These are phyloP conservation scores for Cherax quadricarinatus DNA, from an alignment of 1,140 invertebrate genomes.

Conservation along the genomic window DNA sequence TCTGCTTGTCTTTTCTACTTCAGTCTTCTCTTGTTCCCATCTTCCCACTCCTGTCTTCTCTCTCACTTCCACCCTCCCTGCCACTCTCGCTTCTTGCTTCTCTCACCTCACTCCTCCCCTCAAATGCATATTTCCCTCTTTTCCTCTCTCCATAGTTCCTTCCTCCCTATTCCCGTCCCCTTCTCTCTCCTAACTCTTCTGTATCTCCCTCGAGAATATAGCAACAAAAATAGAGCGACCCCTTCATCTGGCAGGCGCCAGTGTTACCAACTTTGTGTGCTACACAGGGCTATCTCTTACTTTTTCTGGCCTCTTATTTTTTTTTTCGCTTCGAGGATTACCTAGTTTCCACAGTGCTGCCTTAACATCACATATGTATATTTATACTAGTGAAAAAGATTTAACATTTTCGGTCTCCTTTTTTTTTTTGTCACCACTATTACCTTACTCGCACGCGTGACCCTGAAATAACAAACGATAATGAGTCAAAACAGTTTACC, in stretches of 20 bases:
- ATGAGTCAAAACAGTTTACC: neutral
- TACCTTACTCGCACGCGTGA: neutral
- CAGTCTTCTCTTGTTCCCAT: neutral
- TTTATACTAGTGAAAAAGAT: neutral
- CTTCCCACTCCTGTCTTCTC: neutral
- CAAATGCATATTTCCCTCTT: neutral
- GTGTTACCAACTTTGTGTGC: neutral
- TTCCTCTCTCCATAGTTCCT: neutral
- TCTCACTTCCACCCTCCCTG: neutral
- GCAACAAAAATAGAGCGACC: neutral
- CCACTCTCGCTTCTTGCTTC: slow-evolving; percentile 9
- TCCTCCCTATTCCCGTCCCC: neutral
- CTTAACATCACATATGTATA: neutral
- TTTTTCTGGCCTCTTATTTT: neutral
- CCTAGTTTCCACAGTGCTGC: neutral
- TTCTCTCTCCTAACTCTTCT: neutral
- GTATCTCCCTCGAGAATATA: neutral
- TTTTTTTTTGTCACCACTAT: neutral
- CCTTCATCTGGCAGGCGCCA: neutral
- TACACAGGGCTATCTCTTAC: neutral
- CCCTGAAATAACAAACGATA: neutral
- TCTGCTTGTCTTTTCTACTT: slow-evolving; percentile 8
- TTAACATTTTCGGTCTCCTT: neutral
- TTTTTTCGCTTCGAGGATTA: neutral
- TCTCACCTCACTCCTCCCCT: slow-evolving; percentile 12